Evolutionary conservation across 2,888 invertebrate genomes (phyloP).

Genomic region (Ichneumon xanthorius): DNA sequence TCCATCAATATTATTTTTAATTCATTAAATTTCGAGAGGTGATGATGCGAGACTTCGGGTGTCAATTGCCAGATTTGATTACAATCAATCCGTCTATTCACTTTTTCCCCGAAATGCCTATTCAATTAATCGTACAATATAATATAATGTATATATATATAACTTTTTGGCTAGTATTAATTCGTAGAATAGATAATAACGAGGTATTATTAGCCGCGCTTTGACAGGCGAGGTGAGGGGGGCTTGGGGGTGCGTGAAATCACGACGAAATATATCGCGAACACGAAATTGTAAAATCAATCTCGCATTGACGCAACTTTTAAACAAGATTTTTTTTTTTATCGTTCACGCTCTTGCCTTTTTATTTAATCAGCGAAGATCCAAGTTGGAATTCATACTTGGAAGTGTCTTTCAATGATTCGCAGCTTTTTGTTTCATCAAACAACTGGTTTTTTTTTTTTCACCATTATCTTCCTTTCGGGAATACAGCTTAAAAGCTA

Average conservation of each 20-base stretch:
- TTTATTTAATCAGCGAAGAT: background rate
- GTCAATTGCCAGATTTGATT: conserved; percentile 4
- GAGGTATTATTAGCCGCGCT: conserved; percentile 76
- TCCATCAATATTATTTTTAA: background rate
- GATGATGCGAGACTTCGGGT: background rate
- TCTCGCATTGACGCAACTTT: conserved; percentile 48
- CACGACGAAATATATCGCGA: conserved; percentile 33
- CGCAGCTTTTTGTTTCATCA: conserved; percentile 6
- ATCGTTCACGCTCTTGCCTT: conserved; percentile 26
- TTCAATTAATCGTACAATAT: conserved; percentile 59
- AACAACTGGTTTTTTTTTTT: conserved; percentile 19
- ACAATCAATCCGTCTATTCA: conserved; percentile 36
- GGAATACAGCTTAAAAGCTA: conserved; percentile 52
- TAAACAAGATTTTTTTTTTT: conserved; percentile 23
- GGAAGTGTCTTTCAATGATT: conserved; percentile 10
- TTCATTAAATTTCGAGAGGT: conserved; percentile 2
- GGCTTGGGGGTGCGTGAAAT: conserved; percentile 36
- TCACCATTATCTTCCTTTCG: conserved; percentile 28
- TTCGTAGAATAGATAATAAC: conserved; percentile 79
- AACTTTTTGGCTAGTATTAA: conserved; percentile 79
- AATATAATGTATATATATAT: conserved; percentile 49
- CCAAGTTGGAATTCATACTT: background rate
- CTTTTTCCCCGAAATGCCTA: conserved; percentile 53
- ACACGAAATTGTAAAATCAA: conserved; percentile 65
- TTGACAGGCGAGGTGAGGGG: conserved; percentile 16